phyloP scores from a whole-genome alignment of 2,888 invertebrate species.

The Dione juno region DNA sequence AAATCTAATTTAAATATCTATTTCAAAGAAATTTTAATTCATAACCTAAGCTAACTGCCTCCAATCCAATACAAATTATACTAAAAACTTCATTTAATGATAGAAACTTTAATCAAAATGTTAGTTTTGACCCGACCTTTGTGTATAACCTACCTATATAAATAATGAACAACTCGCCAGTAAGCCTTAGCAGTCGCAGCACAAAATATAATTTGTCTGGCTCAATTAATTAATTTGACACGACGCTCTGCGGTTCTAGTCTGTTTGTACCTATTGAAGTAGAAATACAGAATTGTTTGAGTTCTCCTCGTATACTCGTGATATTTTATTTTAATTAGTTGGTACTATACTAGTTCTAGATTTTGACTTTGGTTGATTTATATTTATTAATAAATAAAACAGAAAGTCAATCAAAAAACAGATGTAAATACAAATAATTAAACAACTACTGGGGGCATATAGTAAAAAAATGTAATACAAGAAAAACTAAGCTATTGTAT shows the following conservation, averaged over 20 bases:
- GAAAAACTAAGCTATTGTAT: too few relatives aligned
- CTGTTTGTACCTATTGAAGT: conserved; percentile 13
- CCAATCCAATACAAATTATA: too few relatives aligned
- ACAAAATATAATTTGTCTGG: conserved; percentile 41
- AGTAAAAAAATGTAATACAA: too few relatives aligned
- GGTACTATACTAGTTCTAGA: not conserved
- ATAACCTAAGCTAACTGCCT: too few relatives aligned
- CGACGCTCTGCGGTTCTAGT: conserved; percentile 29
- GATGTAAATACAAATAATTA: too few relatives aligned
- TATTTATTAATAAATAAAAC: not conserved
- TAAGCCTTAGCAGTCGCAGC: conserved; percentile 20
- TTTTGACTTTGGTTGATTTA: not conserved
- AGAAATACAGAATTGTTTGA: conserved; percentile 15
- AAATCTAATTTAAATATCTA: too few relatives aligned
- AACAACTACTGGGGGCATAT: too few relatives aligned
- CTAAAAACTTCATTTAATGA: not conserved
- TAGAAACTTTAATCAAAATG: not conserved
- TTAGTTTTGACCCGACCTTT: conserved; percentile 1
- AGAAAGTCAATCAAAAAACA: too few relatives aligned
- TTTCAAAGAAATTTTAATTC: too few relatives aligned
- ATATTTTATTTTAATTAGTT: conserved; percentile 23
- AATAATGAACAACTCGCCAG: conserved; percentile 6
- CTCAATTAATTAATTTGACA: conserved; percentile 41
- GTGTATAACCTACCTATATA: not conserved
- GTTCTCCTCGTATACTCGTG: conserved; percentile 11